Base-by-base conservation (phyloP, 2,888 invertebrate species). In the Alentia gelatinosa region DNA sequence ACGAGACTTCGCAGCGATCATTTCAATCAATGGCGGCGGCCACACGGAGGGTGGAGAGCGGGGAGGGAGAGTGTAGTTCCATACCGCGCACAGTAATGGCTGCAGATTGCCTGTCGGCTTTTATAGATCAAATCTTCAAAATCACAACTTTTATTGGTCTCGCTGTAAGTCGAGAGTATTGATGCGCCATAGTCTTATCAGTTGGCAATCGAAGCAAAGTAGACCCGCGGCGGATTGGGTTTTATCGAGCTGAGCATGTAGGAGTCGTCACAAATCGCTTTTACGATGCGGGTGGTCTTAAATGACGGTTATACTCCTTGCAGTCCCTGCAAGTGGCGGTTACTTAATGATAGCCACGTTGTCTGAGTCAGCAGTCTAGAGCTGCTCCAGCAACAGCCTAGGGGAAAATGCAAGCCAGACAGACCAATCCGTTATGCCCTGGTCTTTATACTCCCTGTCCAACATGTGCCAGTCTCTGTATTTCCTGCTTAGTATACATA, bases 1-100 rank as follows among this genome's bases (percentile, higher is more conserved):
- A 47, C 86, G 86, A 47, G 86, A 47, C 26, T 12, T 35, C 86
- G 19, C 42, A 23, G 86, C 30, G 33, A 86, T 47, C 86, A 86
- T 86, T 35, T n/a, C 79, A 79, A 39, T 79, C 79, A 79, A 79
- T 79, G 23, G 1, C 15, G 12, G 35, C 37, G 19, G 79, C 15
- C 39, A 39, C 79, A 74, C 30, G 74, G 1, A 74, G 30, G 15
- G 74, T 47, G 47, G 47, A 19, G 26, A 74, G 19, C 4, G 74
- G 74, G 26, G 30, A 74, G 74, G 26, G 15, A 33, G 74, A 68
- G 15, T 30, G 26, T 42, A 42, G 9, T 42, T 4, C 63, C 19
- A 19, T 9, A 63, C 12, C 68, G 68, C 4, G 30, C 30, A 68
- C 33, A 15, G 68, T 68, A 30, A 68, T 68, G 68, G 12, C 26